phyloP scores from a whole-genome alignment of 2,797 vertebrate genomes.

The Semotilus atromaculatus region DNA sequence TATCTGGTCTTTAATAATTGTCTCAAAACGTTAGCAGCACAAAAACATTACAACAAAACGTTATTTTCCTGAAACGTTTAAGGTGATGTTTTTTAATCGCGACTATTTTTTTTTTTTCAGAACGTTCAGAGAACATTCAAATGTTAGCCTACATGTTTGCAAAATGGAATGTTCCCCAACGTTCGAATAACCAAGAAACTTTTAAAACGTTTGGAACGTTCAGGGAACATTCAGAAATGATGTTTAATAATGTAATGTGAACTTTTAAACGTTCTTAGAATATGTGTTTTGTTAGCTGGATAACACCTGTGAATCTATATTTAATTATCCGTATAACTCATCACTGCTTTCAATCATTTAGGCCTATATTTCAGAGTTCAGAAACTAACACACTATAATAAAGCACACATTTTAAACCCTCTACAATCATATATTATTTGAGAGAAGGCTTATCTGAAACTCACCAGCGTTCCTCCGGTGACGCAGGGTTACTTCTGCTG shows the following conservation, averaged over 20 bases:
- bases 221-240: not conserved
- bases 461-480: slow-evolving; percentile 9
- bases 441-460: not conserved
- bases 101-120: not conserved
- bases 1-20: not conserved
- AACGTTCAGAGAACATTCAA: not conserved
- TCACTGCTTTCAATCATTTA: too few species aligned
- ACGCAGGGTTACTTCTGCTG: not conserved
- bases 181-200: not conserved
- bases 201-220: not conserved
- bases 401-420: not conserved
- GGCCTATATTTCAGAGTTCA: not conserved
- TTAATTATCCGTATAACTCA: not conserved
- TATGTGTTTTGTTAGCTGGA: not conserved
- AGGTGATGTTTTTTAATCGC: not conserved
- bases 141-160: not conserved
- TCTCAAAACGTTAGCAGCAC: not conserved
- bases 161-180: not conserved
- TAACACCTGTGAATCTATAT: not conserved
- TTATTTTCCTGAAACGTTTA: not conserved
- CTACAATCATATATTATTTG: not conserved
- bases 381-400: not conserved
- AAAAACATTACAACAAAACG: not conserved
- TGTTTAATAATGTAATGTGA: not conserved
- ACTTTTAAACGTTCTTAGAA: not conserved